These are phyloP conservation scores for Diploscapter pachys DNA, from an alignment of 1,140 invertebrate species.

Conservation along the genomic window DNA sequence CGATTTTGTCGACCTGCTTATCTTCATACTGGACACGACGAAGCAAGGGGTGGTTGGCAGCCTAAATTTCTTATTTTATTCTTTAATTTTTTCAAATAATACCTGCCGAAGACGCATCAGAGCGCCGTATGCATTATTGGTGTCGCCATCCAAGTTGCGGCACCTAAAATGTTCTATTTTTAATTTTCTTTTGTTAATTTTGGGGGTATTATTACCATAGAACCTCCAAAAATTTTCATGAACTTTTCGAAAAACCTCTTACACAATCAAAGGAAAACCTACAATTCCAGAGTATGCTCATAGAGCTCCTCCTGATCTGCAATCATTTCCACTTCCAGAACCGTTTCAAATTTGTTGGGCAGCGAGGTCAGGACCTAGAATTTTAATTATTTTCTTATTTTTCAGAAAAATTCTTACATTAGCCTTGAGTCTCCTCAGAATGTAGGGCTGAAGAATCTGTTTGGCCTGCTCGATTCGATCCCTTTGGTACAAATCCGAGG, in stretches of 20 bases:
- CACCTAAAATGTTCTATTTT: no score
- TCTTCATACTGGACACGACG: constrained; percentile 76
- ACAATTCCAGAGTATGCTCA: constrained; percentile 68
- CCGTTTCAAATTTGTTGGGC: constrained; percentile 72
- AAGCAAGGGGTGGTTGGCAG: constrained; percentile 82
- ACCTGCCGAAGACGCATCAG: constrained; percentile 80
- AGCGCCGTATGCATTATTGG: constrained; percentile 72
- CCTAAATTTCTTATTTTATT: constrained; percentile 30
- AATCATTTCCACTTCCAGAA: constrained; percentile 69
- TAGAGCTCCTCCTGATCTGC: constrained; percentile 74
- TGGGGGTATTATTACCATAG: no score
- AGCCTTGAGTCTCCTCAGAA: constrained; percentile 80
- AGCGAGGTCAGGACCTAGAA: constrained; percentile 68
- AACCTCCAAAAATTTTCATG: no score
- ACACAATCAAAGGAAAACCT: constrained; percentile 9
- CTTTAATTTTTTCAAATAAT: no score
- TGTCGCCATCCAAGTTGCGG: not conserved
- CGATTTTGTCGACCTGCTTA: constrained; percentile 69
- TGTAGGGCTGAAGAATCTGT: constrained; percentile 89
- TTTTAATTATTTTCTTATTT: no score
- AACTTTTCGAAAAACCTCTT: not conserved
- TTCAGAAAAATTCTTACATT: constrained; percentile 58
- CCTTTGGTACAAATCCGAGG: constrained; percentile 41
- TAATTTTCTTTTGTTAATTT: no score
- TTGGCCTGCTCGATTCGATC: constrained; percentile 74